Base-by-base conservation (phyloP, 1,140 invertebrate species). In the Trachelipus rathkii region DNA sequence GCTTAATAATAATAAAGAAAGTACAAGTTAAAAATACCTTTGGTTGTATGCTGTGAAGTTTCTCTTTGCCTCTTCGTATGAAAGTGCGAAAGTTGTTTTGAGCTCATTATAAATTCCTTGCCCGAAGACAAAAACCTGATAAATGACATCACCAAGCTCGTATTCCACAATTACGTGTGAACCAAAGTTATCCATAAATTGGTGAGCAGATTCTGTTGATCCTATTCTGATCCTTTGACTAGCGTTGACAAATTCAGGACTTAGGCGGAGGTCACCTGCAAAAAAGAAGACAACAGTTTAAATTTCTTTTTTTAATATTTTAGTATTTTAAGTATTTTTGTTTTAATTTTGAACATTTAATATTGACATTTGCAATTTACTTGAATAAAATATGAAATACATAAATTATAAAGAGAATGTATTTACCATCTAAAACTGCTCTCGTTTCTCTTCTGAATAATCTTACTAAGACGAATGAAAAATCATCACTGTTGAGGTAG, bases 141-240 rank as follows among this genome's bases (percentile, higher is more conserved):
- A 80, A 70, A 80, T 78, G 19, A 80, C 66, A 45, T 80, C 79
- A 15, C 79, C 79, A 9, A 78, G 71, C 66, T 80, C 79, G 46
- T 78, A 80, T 44, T 80, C 77, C 7, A 75, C 78, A 67, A 80
- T 80, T 66, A 80, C 76, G 72, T 80, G 79, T 1, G 79, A 78
- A 6, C 79, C 79, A 15, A 77, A 80, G n/a, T 71, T 77, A 53
- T 80, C 79, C 0, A 80, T 66, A 72, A 80, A 80, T 43, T 78
- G 79, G 71, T 80, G 77, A 7, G 78, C 79, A 3, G 79, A 80
- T 44, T 80, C 79, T 3, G 72, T 66, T 0, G 79, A 80, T 8
- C 79, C 79, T 4, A 80, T 71, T n/a, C 79, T 70, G 33, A 80
- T 33, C 33, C 33, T 33, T 33, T 33, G 33, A 33, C 33, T 33